A percentile compares a stretch with the other conserved stretches of the same genome.
Conservation (phyloP, 2,113 vertebrate species). For the Scolopax mira region DNA sequence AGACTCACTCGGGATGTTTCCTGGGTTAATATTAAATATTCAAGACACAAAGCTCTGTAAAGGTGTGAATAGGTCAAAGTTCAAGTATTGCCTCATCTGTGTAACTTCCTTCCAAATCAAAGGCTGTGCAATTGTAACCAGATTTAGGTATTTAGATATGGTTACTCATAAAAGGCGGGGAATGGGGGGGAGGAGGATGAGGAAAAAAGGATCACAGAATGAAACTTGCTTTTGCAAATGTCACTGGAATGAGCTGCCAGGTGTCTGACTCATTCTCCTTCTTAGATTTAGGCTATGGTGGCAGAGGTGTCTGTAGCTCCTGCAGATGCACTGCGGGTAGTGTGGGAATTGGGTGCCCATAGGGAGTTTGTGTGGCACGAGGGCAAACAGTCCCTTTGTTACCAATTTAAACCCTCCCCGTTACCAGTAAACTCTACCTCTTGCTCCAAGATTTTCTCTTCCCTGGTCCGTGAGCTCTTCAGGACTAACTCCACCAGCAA, state of each 20-base stretch:
- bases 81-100: not conserved
- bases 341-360: not conserved
- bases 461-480: not conserved
- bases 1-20: not conserved
- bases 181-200: not conserved
- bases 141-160: not conserved
- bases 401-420: not conserved
- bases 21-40: not conserved
- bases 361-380: not conserved
- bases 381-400: not conserved
- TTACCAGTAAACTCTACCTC: accelerated
- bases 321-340: not conserved
- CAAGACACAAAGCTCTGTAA: not conserved
- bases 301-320: not conserved
- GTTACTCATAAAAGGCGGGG: not conserved
- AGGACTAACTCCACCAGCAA: not conserved
- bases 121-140: not conserved
- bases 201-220: not conserved
- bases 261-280: not conserved
- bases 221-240: not conserved
- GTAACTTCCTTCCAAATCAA: not conserved
- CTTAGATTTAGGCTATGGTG: not conserved
- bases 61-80: not conserved
- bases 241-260: not conserved
- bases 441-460: not conserved